Evolutionary conservation across 1,140 invertebrate species (phyloP).

Genomic region (Drosophila orena): DNA sequence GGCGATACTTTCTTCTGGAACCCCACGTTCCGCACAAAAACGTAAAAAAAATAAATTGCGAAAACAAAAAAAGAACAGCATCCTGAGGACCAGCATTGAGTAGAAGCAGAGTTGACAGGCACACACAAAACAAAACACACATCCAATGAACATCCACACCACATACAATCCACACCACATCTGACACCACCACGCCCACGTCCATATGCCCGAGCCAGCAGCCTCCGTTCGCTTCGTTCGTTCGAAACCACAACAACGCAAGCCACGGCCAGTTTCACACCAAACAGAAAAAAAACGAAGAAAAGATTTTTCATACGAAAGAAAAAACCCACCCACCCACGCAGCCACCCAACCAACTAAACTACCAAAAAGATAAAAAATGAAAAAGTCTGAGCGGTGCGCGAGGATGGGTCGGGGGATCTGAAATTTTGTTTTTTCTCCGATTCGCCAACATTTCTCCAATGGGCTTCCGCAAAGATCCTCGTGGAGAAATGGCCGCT

Average conservation of each 20-base stretch:
- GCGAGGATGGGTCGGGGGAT: constrained; percentile 43
- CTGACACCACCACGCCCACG: constrained; percentile 55
- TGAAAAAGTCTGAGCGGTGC: constrained; percentile 34
- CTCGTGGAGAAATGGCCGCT: constrained; percentile 1
- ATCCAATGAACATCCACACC: constrained; percentile 53
- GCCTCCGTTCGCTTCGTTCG: constrained; percentile 80
- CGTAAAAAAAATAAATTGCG: too few relatives aligned
- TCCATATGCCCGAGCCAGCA: constrained; percentile 67
- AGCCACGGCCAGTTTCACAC: constrained; percentile 80
- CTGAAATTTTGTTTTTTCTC: constrained; percentile 46
- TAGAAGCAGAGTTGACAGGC: constrained; percentile 59
- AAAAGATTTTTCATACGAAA: constrained; percentile 18
- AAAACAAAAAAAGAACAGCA: constrained; percentile 13
- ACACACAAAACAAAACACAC: constrained; percentile 38
- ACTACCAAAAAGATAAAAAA: constrained; percentile 13
- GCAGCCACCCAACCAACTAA: constrained; percentile 40
- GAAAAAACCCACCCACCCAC: constrained; percentile 29
- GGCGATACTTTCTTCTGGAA: constrained; percentile 27
- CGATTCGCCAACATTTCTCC: constrained; percentile 14
- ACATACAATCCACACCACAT: constrained; percentile 56
- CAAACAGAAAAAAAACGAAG: constrained; percentile 39
- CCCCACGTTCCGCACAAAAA: constrained; percentile 35
- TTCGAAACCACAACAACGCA: constrained; percentile 73
- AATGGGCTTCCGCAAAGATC: background rate
- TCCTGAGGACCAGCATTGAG: constrained; percentile 58